A percentile compares a stretch with the other conserved stretches of the same genome.
Evolutionary conservation across 2,797 vertebrate genomes (phyloP).

Genomic region (Ceryle rudis): DNA sequence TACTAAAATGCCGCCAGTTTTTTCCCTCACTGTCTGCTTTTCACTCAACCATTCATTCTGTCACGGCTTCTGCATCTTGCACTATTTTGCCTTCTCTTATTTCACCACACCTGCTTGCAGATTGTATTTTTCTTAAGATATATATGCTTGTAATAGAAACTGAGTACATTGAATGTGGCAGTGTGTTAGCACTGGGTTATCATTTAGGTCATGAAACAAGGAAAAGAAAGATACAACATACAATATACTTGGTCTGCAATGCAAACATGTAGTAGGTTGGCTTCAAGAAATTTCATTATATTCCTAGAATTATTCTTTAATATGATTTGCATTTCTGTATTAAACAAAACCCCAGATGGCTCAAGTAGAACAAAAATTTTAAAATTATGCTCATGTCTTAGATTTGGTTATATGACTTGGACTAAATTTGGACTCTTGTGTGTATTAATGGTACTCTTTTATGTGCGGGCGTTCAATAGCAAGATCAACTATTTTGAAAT

Average conservation of each 20-base stretch:
- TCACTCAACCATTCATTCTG: slow-evolving; percentile 43
- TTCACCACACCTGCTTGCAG: slow-evolving; percentile 44
- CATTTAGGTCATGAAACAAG: background rate
- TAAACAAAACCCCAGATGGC: background rate
- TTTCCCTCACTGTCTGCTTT: slow-evolving; percentile 28
- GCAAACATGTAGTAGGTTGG: background rate
- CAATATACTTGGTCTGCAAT: background rate
- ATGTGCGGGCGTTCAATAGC: background rate
- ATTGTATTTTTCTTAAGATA: background rate
- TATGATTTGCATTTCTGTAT: background rate
- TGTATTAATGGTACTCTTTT: background rate
- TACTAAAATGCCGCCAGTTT: slow-evolving; percentile 7
- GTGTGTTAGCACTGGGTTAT: background rate
- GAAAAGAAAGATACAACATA: background rate
- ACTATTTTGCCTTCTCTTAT: slow-evolving; percentile 51
- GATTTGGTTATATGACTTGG: slow-evolving; percentile 1
- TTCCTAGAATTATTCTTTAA: background rate
- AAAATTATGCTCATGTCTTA: background rate
- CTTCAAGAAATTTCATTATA: background rate
- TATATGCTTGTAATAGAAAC: background rate
- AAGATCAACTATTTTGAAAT: slow-evolving; percentile 5
- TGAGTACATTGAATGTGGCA: background rate
- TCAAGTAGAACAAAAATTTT: background rate
- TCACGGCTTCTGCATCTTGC: slow-evolving; percentile 52
- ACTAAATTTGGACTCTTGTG: background rate